Percentiles rank a stretch among this genome's conserved stretches.
These are phyloP conservation scores for Catajapyx aquilonaris DNA, from an alignment of 1,140 invertebrate genomes.

Conservation along the genomic window DNA sequence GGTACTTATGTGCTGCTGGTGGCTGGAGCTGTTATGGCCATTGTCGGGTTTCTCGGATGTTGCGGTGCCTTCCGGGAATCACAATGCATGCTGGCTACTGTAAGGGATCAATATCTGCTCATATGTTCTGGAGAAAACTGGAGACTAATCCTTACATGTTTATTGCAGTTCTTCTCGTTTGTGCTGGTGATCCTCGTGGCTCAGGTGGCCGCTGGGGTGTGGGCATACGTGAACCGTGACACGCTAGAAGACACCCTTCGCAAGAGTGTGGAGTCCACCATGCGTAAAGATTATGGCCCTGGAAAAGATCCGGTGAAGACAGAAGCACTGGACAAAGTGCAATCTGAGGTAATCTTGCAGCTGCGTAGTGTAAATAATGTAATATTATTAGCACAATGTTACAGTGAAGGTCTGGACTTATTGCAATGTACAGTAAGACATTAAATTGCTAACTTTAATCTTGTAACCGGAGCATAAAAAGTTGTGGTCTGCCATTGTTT, in stretches of 20 bases:
- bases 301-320: neutral
- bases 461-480: too few species aligned
- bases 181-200: slow-evolving; percentile 54
- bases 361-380: too few species aligned
- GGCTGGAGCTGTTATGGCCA: slow-evolving; percentile 53
- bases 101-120: slow-evolving; percentile 22
- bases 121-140: neutral
- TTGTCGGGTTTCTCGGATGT: slow-evolving; percentile 75
- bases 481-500: too few species aligned
- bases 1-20: slow-evolving; percentile 54
- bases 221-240: slow-evolving; percentile 44
- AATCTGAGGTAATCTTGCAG: neutral
- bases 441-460: too few species aligned
- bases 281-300: slow-evolving; percentile 47
- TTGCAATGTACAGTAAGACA: too few species aligned
- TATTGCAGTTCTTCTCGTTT: slow-evolving; percentile 43
- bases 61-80: slow-evolving; percentile 72
- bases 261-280: slow-evolving; percentile 34
- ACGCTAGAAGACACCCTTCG: slow-evolving; percentile 37
- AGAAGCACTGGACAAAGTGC: neutral
- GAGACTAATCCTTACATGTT: too few species aligned
- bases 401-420: too few species aligned
- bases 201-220: slow-evolving; percentile 47
- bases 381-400: too few species aligned
- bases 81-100: slow-evolving; percentile 62